phyloP scores from a whole-genome alignment of 2,888 invertebrate species.

The Eustalomyia histrio region DNA sequence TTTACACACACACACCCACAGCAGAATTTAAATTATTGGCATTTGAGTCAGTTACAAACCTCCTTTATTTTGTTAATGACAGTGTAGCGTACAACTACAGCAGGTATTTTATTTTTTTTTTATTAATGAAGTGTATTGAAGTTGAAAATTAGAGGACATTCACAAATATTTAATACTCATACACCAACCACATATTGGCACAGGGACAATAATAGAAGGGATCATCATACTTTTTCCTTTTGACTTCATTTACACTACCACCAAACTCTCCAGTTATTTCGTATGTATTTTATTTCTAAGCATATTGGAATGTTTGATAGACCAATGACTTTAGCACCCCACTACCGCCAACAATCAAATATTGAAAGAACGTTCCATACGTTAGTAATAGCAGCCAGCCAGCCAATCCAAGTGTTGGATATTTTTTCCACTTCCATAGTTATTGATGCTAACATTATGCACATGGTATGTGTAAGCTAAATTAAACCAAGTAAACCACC shows the following conservation, averaged over 20 bases:
- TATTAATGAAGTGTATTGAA: slow-evolving; percentile 49
- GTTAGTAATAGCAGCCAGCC: slow-evolving; percentile 17
- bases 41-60: not conserved
- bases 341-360: slow-evolving; percentile 6
- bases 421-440: slow-evolving; percentile 48
- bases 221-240: not conserved
- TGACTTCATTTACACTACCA: not conserved
- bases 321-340: not conserved
- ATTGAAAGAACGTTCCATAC: not conserved
- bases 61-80: not conserved
- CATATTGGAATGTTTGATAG: not conserved
- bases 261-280: not conserved
- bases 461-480: slow-evolving; percentile 47
- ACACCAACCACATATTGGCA: not conserved
- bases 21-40: not conserved
- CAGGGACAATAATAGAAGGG: not conserved
- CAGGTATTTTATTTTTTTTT: slow-evolving; percentile 13
- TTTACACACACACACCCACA: not conserved
- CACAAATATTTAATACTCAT: slow-evolving; percentile 42
- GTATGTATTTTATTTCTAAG: not conserved
- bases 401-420: slow-evolving; percentile 43
- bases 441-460: slow-evolving; percentile 58
- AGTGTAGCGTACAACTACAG: not conserved
- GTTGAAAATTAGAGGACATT: slow-evolving; percentile 51
- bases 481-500: slow-evolving; percentile 52